These are phyloP conservation scores for Drosophila hydei DNA, from an alignment of 1,140 invertebrate genomes.

Conservation along the genomic window DNA sequence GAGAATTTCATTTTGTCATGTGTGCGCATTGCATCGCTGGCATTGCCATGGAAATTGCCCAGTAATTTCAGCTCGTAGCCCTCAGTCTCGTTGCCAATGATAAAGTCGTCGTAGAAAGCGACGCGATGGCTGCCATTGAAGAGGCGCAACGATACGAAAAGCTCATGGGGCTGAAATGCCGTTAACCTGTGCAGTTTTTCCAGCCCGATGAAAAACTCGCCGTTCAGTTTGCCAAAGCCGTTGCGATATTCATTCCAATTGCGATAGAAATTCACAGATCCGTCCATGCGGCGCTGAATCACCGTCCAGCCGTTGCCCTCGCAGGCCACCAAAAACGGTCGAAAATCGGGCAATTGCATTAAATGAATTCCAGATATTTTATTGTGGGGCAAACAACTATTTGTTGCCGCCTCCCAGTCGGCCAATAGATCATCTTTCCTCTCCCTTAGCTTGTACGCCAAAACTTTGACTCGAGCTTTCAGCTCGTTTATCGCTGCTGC, in stretches of 20 bases:
- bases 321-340: slow-evolving; percentile 61
- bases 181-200: slow-evolving; percentile 86
- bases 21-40: slow-evolving; percentile 64
- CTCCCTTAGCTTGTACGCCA: slow-evolving; percentile 49
- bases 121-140: slow-evolving; percentile 85
- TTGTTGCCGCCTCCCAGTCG: slow-evolving; percentile 65
- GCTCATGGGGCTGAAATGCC: slow-evolving; percentile 86
- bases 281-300: slow-evolving; percentile 87
- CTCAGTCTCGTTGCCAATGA: slow-evolving; percentile 87
- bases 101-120: slow-evolving; percentile 88
- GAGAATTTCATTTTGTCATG: slow-evolving; percentile 75
- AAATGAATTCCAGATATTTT: slow-evolving; percentile 51
- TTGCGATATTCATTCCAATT: slow-evolving; percentile 87
- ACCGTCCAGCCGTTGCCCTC: slow-evolving; percentile 86
- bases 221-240: slow-evolving; percentile 87
- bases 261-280: slow-evolving; percentile 87
- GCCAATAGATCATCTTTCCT: slow-evolving; percentile 66
- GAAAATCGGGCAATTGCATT: slow-evolving; percentile 55
- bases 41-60: slow-evolving; percentile 84
- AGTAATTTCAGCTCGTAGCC: slow-evolving; percentile 88
- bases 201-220: slow-evolving; percentile 87
- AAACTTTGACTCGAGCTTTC: slow-evolving; percentile 22
- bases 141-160: slow-evolving; percentile 88
- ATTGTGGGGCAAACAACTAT: slow-evolving; percentile 52
- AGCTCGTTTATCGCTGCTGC: slow-evolving; percentile 41